These are phyloP conservation scores for Labroides dimidiatus DNA, from an alignment of 2,797 vertebrate species.

Conservation along the genomic window DNA sequence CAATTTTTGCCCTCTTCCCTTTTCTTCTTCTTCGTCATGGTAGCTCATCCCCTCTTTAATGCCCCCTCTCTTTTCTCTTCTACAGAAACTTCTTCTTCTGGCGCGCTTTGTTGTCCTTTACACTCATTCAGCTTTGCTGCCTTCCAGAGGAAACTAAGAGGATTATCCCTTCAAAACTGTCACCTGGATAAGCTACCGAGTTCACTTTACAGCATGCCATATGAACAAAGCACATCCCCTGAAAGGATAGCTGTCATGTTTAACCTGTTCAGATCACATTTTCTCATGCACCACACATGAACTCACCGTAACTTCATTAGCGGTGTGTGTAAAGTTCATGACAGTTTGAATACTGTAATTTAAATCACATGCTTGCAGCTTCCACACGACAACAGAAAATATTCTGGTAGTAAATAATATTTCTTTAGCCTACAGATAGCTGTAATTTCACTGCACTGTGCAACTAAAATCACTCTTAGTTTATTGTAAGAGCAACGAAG, in stretches of 20 bases:
- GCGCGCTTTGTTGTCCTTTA: conserved; percentile 4
- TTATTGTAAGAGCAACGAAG: no score
- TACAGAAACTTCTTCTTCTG: not conserved
- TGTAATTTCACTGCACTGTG: no score
- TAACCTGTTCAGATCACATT: no score
- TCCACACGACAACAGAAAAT: not conserved
- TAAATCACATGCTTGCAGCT: not conserved
- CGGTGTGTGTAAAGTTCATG: no score
- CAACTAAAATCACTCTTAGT: no score
- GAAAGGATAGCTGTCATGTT: no score
- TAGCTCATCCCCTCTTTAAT: conserved; percentile 3
- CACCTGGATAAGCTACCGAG: not conserved
- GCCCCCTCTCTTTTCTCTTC: not conserved
- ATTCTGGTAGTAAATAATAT: no score
- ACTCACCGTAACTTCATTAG: no score
- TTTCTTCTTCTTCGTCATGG: conserved; percentile 22
- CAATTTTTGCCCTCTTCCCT: conserved; percentile 30
- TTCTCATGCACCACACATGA: no score
- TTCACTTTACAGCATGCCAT: not conserved
- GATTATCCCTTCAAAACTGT: conserved; percentile 4
- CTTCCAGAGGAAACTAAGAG: conserved; percentile 66
- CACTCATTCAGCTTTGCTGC: conserved; percentile 62
- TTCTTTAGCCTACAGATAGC: no score
- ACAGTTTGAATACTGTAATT: not conserved
- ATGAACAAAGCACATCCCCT: no score